Percentiles rank a stretch among this genome's conserved stretches.
phyloP scores from a whole-genome alignment of 2,797 vertebrate genomes.

The Okamejei kenojei region DNA sequence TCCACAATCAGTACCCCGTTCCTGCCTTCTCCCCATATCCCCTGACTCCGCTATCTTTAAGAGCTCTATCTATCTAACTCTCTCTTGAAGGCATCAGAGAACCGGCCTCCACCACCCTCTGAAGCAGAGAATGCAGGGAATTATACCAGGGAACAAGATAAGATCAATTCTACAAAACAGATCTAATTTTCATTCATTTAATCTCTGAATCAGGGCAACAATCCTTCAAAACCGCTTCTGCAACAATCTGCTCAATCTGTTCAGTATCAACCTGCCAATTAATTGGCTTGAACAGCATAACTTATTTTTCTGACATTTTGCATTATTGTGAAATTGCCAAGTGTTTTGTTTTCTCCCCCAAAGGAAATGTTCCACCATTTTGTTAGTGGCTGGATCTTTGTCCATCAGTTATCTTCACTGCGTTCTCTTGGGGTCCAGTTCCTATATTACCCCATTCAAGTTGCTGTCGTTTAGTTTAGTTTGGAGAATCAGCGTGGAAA shows the following conservation, averaged over 20 bases:
- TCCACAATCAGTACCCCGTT: too few species aligned
- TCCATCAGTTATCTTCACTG: background rate
- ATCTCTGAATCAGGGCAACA: background rate
- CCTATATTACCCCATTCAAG: background rate
- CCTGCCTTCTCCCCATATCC: too few species aligned
- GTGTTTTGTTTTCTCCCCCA: background rate
- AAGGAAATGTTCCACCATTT: background rate
- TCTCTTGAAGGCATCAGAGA: too few species aligned
- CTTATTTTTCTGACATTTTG: background rate
- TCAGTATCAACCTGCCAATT: background rate
- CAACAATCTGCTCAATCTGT: background rate
- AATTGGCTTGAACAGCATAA: background rate
- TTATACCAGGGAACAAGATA: background rate
- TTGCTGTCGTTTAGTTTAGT: background rate
- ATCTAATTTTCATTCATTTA: constrained; percentile 4
- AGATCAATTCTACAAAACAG: background rate
- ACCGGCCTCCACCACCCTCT: too few species aligned
- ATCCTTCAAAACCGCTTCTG: background rate
- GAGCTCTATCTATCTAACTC: too few species aligned
- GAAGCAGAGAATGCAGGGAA: too few species aligned
- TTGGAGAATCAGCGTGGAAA: too few species aligned
- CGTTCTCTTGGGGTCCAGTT: background rate
- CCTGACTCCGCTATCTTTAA: too few species aligned
- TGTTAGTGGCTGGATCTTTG: background rate
- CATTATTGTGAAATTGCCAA: background rate